These are phyloP conservation scores for Falco biarmicus DNA, from an alignment of 2,797 vertebrate species.

Conservation along the genomic window DNA sequence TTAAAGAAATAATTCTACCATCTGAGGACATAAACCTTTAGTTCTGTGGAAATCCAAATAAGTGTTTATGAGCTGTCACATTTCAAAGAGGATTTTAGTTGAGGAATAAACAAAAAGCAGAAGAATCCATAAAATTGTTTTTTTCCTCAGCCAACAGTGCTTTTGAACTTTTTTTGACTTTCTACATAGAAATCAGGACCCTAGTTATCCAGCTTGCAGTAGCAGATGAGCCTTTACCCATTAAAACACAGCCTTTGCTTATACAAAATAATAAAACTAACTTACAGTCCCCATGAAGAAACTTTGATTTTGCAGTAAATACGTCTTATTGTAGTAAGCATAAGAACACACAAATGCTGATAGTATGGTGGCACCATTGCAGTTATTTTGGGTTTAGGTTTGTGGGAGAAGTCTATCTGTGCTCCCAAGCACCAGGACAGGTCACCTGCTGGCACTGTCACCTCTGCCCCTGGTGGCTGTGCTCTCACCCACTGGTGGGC, in stretches of 20 bases:
- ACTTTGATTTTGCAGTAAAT: neutral
- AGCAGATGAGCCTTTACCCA: neutral
- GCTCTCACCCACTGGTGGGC: neutral
- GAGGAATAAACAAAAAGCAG: neutral
- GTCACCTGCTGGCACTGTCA: too few relatives aligned
- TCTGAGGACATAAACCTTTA: neutral
- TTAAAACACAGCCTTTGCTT: neutral
- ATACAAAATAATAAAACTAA: neutral
- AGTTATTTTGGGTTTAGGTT: neutral
- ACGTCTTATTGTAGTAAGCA: neutral
- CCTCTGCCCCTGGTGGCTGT: too few relatives aligned
- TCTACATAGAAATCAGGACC: neutral
- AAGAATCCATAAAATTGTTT: neutral
- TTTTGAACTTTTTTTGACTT: neutral
- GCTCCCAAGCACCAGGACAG: neutral
- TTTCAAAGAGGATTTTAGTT: neutral
- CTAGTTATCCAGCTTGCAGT: neutral
- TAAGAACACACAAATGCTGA: neutral
- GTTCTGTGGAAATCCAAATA: neutral
- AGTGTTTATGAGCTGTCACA: neutral
- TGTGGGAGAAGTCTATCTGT: neutral
- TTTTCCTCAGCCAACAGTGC: neutral
- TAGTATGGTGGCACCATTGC: fast-evolving
- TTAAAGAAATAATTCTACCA: neutral
- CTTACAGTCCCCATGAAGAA: neutral